Percentiles rank a stretch among this genome's conserved stretches.
These are phyloP conservation scores for Hylyphantes graminicola DNA, from an alignment of 1,140 invertebrate species.

Conservation along the genomic window DNA sequence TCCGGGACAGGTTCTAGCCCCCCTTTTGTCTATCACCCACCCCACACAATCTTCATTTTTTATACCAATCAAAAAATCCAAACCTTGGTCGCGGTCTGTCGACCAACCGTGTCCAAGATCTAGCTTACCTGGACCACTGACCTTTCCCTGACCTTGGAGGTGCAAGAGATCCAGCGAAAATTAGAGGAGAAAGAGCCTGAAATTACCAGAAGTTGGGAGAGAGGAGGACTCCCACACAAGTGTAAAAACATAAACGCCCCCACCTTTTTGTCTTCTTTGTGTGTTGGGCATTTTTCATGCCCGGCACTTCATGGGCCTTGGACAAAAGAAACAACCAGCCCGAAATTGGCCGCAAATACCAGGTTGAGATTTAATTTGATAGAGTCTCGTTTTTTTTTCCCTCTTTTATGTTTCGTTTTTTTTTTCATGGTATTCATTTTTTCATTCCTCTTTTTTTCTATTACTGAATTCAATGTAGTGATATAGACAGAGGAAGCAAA, in stretches of 20 bases:
- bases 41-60: conserved; percentile 25
- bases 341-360: conserved; percentile 36
- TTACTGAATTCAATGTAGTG: not conserved
- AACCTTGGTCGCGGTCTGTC: conserved; percentile 33
- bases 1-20: conserved; percentile 27
- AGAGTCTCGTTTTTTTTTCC: not conserved
- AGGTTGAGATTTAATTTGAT: conserved; percentile 50
- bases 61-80: conserved; percentile 54
- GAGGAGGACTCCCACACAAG: conserved; percentile 23
- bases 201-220: conserved; percentile 12
- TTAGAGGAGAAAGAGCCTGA: conserved; percentile 19
- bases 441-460: not conserved
- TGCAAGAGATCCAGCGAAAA: conserved; percentile 18
- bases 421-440: not conserved
- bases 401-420: not conserved
- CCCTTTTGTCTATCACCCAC: not conserved
- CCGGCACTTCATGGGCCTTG: conserved; percentile 7
- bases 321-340: conserved; percentile 33
- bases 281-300: not conserved
- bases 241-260: conserved; percentile 47
- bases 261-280: conserved; percentile 35
- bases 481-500: not conserved
- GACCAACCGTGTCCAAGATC: conserved; percentile 44
- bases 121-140: conserved; percentile 48
- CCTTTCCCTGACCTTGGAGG: conserved; percentile 44